Percentiles rank a stretch among this genome's conserved stretches.
Conservation (phyloP, 2,113 vertebrate species). For the Sisor rabdophorus region DNA sequence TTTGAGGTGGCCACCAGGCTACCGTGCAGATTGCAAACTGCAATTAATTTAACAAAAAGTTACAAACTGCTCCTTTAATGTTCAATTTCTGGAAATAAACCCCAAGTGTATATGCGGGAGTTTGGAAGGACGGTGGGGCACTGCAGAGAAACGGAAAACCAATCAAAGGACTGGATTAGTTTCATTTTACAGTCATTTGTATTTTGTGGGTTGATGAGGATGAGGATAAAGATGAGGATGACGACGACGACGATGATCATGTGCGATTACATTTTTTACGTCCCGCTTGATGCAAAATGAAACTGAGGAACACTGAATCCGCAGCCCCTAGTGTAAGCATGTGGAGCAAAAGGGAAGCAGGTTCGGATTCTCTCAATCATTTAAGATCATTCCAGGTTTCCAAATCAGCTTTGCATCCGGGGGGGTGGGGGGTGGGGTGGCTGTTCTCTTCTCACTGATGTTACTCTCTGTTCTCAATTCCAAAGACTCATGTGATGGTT, state of each 20-base stretch:
- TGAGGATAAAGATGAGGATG: constrained; percentile 2
- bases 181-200: constrained; percentile 19
- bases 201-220: constrained; percentile 17
- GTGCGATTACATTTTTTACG: background rate
- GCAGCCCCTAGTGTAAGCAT: background rate
- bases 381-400: constrained; percentile 4
- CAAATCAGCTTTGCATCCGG: constrained; percentile 27
- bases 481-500: constrained; percentile 27
- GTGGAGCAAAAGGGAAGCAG: background rate
- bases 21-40: background rate
- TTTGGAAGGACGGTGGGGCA: background rate
- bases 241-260: background rate
- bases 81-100: background rate
- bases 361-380: constrained; percentile 18
- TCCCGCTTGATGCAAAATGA: background rate
- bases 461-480: background rate
- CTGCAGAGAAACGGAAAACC: no score
- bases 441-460: constrained; percentile 3
- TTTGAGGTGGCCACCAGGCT: no score
- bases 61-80: constrained; percentile 13
- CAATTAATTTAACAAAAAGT: background rate
- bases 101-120: background rate
- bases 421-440: no score
- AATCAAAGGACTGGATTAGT: background rate
- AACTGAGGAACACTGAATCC: background rate